Conservation (phyloP, 2,888 invertebrate species). For the Andrena bucephala region DNA sequence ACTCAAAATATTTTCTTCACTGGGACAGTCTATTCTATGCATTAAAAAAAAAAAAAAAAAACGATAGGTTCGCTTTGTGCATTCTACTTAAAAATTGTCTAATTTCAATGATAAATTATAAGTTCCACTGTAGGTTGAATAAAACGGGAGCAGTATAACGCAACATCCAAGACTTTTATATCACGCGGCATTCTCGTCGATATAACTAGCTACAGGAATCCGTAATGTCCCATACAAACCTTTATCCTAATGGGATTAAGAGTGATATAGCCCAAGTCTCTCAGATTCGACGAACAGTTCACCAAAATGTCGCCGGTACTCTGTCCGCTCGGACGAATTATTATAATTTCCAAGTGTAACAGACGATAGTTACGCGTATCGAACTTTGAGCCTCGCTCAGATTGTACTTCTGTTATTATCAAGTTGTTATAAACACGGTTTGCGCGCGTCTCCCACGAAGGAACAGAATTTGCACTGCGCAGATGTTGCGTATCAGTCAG, state of each 20-base stretch:
- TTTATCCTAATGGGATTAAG: not conserved
- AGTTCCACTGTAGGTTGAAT: not conserved
- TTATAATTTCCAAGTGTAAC: conserved; percentile 7
- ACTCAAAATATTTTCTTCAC: too few species aligned
- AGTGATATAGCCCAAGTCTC: not conserved
- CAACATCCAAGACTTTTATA: not conserved
- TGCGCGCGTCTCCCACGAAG: conserved; percentile 10
- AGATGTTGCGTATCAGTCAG: conserved; percentile 39
- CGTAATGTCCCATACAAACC: conserved; percentile 8
- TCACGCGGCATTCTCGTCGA: not conserved
- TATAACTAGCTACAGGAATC: not conserved
- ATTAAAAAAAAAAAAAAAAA: too few species aligned
- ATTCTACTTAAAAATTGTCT: not conserved
- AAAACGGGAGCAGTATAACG: not conserved
- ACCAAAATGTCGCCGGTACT: not conserved
- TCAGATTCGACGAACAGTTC: not conserved
- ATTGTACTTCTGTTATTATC: conserved; percentile 33
- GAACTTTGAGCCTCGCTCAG: conserved; percentile 39
- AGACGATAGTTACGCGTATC: not conserved
- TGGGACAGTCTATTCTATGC: too few species aligned
- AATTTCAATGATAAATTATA: not conserved
- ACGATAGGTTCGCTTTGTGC: not conserved
- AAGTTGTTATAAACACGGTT: conserved; percentile 31
- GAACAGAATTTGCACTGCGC: conserved; percentile 48
- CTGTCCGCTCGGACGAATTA: not conserved